Evolutionary conservation across 2,113 vertebrate species (phyloP).

Genomic region (Sapajus apella): DNA sequence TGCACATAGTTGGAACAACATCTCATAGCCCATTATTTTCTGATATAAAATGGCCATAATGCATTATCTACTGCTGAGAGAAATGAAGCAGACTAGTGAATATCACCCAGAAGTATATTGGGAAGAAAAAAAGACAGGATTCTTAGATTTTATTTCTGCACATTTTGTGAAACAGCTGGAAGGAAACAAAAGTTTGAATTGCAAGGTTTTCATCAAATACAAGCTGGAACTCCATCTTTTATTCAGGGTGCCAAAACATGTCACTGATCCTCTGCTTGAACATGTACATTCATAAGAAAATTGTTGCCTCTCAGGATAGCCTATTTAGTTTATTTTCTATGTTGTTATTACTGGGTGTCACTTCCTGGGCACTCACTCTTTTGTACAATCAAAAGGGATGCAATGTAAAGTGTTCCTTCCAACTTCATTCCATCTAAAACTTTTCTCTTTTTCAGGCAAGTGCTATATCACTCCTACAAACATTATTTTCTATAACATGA

Average conservation of each 20-base stretch:
- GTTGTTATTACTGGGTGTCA: background rate
- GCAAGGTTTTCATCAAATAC: background rate
- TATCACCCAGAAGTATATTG: background rate
- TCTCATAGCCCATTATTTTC: background rate
- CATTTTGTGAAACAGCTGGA: background rate
- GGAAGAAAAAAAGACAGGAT: conserved; percentile 30
- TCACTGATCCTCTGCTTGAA: background rate
- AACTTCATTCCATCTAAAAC: background rate
- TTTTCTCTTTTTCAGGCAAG: background rate
- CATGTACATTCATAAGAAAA: background rate
- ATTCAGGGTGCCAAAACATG: background rate
- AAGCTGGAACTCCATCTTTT: background rate
- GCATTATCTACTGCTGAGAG: background rate
- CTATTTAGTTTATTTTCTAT: background rate
- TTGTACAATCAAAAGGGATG: background rate
- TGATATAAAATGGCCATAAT: background rate
- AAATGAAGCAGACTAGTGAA: background rate
- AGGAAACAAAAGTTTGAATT: background rate
- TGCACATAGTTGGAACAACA: background rate
- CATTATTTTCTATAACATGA: background rate
- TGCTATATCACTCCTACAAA: background rate
- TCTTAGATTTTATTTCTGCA: conserved; percentile 12
- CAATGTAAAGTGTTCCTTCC: background rate
- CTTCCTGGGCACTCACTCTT: background rate
- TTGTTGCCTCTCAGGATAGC: background rate